Percentiles rank a stretch among this genome's conserved stretches.
phyloP scores from a whole-genome alignment of 1,140 invertebrate species.

The Anadara kagoshimensis region DNA sequence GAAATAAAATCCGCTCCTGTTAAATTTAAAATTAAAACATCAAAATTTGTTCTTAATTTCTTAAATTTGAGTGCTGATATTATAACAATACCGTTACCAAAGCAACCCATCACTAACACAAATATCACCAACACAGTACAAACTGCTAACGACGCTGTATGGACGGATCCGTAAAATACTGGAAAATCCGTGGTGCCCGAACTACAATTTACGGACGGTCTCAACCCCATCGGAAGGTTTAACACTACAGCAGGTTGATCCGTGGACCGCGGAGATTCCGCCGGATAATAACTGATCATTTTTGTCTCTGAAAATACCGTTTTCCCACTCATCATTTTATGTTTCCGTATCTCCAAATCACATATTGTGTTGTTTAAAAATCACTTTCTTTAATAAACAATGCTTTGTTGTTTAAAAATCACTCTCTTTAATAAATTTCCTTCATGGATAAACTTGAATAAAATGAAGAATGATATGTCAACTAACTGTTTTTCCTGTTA shows the following conservation, averaged over 20 bases:
- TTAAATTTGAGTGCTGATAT: slow-evolving; percentile 46
- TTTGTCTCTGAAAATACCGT: background rate
- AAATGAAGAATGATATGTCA: too few species aligned
- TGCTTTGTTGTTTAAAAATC: too few species aligned
- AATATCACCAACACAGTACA: slow-evolving; percentile 56
- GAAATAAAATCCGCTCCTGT: slow-evolving; percentile 59
- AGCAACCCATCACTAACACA: slow-evolving; percentile 53
- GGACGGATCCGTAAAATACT: slow-evolving; percentile 51
- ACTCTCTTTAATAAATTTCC: too few species aligned
- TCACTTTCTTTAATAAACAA: too few species aligned
- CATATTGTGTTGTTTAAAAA: too few species aligned
- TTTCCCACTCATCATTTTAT: background rate
- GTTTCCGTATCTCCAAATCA: background rate
- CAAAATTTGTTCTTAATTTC: slow-evolving; percentile 49
- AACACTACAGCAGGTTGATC: background rate
- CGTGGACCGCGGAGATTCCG: background rate
- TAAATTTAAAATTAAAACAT: slow-evolving; percentile 56
- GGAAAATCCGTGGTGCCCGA: background rate
- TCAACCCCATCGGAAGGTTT: background rate
- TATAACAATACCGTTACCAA: slow-evolving; percentile 59
- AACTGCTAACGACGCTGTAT: slow-evolving; percentile 55
- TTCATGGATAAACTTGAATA: too few species aligned
- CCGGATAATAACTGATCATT: slow-evolving; percentile 2
- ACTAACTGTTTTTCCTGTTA: too few species aligned
- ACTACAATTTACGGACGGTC: background rate